Evolutionary conservation across 2,113 vertebrate species (phyloP), one percentile per base, ranked within the genome.

Genomic region (Aptenodytes patagonicus): DNA sequence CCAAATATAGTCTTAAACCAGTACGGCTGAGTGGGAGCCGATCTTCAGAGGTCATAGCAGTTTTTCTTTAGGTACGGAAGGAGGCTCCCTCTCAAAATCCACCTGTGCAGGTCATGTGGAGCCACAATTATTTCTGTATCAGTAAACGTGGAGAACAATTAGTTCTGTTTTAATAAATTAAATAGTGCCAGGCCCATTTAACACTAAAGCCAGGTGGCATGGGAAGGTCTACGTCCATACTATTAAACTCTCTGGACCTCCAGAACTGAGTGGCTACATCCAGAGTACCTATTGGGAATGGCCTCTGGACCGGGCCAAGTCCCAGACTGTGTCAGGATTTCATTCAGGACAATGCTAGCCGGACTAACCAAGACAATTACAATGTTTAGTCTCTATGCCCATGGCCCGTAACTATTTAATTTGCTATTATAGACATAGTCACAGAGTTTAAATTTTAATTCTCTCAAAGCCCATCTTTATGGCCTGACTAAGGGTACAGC

Each of bases 261-360:
- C 72, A 55, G 36, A 84, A 60, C 4, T n/a, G n/a, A 7, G 26
- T 19, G 15, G 6, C 18, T 93, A 7, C 9, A 64, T 36, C 44
- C 54, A 79, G 49, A 60, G 8, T 18, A 13, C 2, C 4, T 36
- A 0, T 2, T 65, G 17, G 31, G 36, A 93, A 52, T 18, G 58
- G 7, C 55, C 8, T 22, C 51, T 32, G 52, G 51, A 31, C 32
- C 0, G 0, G 58, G 29, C 3, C 29, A 64, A n/a, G 9, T 22
- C 51, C 22, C 81, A 75, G 7, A 42, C 17, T 46, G 3, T 28
- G 54, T 16, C 15, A 40, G 60, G n/a, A 5, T 13, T 32, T 32
- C 47, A 24, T 49, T 66, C 52, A 47, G 26, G 26, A 10, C 61
- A 72, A 6, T 10, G 6, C 2, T 57, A 55, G 4, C 20, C 44